Conservation (phyloP, 2,113 vertebrate species). For the Parus major region DNA sequence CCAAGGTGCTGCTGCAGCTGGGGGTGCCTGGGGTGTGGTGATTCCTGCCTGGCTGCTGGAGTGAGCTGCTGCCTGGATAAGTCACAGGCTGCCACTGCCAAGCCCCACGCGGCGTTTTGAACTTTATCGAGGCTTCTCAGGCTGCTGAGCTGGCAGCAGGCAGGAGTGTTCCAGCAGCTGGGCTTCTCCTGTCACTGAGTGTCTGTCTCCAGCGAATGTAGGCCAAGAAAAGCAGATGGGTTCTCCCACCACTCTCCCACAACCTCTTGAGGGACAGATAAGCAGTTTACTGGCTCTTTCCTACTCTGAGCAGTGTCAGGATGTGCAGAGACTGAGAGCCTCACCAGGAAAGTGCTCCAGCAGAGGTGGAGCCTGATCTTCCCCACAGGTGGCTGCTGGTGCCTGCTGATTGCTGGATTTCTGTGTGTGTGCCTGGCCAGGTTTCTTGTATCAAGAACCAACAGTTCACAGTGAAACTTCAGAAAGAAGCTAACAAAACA, state of each 20-base stretch:
- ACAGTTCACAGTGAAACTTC: background rate
- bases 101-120: fast-evolving
- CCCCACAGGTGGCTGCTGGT: background rate
- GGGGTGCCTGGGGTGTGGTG: background rate
- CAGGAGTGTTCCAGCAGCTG: background rate
- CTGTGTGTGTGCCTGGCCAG: fast-evolving
- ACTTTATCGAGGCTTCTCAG: slow-evolving; percentile 30
- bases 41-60: background rate
- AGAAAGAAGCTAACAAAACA: background rate
- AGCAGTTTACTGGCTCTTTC: background rate
- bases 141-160: background rate
- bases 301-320: background rate
- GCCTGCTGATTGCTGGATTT: background rate
- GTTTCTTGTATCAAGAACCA: background rate
- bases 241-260: background rate
- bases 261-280: background rate
- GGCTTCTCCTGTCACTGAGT: background rate
- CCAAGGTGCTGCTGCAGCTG: background rate
- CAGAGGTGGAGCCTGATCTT: background rate
- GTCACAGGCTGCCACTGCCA: background rate
- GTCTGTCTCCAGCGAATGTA: background rate
- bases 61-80: background rate
- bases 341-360: background rate
- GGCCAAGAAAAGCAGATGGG: background rate
- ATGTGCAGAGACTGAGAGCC: background rate